Conservation (phyloP, 92 coral and sea anemone genomes). For the Palythoa grandis region DNA sequence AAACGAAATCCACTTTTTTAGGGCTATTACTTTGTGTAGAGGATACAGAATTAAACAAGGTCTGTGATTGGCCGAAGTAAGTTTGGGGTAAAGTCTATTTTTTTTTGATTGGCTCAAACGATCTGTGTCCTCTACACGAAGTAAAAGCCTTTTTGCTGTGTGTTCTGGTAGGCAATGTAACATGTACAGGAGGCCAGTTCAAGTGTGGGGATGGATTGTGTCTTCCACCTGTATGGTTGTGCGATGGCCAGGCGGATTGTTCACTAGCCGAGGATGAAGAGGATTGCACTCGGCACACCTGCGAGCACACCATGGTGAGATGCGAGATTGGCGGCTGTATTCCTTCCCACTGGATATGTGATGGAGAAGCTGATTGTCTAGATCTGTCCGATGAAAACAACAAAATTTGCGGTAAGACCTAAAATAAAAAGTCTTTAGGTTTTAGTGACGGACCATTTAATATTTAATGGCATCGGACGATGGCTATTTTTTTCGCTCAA, state of each 20-base stretch:
- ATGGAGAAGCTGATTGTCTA: slow-evolving; percentile 19
- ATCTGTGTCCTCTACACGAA: too few relatives aligned
- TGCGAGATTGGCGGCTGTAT: slow-evolving; percentile 39
- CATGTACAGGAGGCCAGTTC: slow-evolving; percentile 12
- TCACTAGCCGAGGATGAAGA: slow-evolving; percentile 17
- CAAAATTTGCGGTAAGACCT: slow-evolving; percentile 14
- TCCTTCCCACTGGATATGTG: slow-evolving; percentile 24
- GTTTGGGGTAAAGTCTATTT: too few relatives aligned
- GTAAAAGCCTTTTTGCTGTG: too few relatives aligned
- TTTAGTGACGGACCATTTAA: too few relatives aligned
- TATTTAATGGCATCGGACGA: too few relatives aligned
- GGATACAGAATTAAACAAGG: too few relatives aligned
- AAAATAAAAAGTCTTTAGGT: background rate
- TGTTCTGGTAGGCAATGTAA: background rate
- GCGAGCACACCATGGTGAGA: slow-evolving; percentile 15
- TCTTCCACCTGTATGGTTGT: slow-evolving; percentile 17
- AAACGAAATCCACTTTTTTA: too few relatives aligned
- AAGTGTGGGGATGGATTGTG: slow-evolving; percentile 11
- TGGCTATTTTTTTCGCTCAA: too few relatives aligned
- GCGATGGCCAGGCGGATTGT: slow-evolving; percentile 32
- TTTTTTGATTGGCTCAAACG: too few relatives aligned
- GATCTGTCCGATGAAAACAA: slow-evolving; percentile 40
- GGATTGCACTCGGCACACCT: slow-evolving; percentile 1
- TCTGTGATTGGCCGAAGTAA: too few relatives aligned
- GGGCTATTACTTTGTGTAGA: too few relatives aligned